Base-by-base conservation (phyloP, 1,140 invertebrate genomes). In the Calycopis cecrops region DNA sequence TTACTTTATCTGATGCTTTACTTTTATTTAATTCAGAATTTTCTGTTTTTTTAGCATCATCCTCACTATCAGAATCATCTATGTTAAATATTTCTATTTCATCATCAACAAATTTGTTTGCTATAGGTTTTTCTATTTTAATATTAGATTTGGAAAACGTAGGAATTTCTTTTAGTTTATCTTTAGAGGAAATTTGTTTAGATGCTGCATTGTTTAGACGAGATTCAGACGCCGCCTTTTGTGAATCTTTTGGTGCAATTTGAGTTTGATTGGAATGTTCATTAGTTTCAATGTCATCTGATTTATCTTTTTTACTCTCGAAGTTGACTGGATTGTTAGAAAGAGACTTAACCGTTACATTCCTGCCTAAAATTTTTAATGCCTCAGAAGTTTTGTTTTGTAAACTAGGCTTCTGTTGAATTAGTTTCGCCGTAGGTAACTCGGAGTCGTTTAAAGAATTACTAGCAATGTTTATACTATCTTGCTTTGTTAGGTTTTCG, bases 31-130 rank as follows among this genome's bases (percentile, higher is more conserved):
- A 14, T 48, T 59, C 57, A 49, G 48, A 9, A 17, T 12, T 11
- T 54, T 58, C 47, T 28, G 14, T 52, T 70, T 54, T 64, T 56
- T 51, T 62, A 34, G 51, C 10, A 14, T 34, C 12, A 16, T 76
- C 65, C 52, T 79, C 78, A 62, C 71, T 72, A 63, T 85, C 82
- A 56, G 82, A 83, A 57, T 85, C 82, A 60, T 85, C 82, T 60
- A 85, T 76, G 53, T 80, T 76, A 57, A 71, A 81, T 56, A 81
- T 76, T 69, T 85, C 82, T 55, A 81, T 67, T 48, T 79, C 67
- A 55, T 79, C 55, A 28, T 72, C 56, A 40, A 62, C 62, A 51
- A 63, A 55, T 52, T 70, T 62, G 14, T 55, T 60, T 52, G 16
- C 10, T 28, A n/a, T 18, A 50, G 49, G 18, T 35, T 48, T 47